Percentiles rank a stretch among this genome's conserved stretches.
phyloP scores from a whole-genome alignment of 2,113 vertebrate species.

The Serinus canaria region DNA sequence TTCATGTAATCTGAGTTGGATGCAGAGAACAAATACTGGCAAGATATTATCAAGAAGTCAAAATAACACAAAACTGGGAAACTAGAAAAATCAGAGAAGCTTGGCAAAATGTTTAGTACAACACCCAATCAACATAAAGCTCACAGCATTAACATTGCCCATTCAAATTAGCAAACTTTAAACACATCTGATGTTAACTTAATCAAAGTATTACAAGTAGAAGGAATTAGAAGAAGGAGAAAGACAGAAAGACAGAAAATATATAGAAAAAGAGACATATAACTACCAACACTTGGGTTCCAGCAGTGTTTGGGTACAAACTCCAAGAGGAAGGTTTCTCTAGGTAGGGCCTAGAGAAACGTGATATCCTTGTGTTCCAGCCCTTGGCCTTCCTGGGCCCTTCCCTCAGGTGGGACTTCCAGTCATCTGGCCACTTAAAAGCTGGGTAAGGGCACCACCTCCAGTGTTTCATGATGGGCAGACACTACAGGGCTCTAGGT shows the following conservation, averaged over 20 bases:
- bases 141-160: background rate
- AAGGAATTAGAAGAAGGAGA: background rate
- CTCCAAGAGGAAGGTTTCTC: background rate
- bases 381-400: background rate
- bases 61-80: background rate
- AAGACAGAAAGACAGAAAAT: background rate
- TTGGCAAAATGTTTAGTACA: background rate
- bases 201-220: background rate
- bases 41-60: background rate
- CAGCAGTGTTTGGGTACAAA: rapidly evolving
- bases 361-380: rapidly evolving
- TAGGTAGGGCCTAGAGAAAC: background rate
- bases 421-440: background rate
- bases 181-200: background rate
- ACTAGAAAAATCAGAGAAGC: background rate
- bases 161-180: background rate
- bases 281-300: background rate
- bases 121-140: background rate
- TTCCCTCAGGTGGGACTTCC: background rate
- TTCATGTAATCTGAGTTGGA: background rate
- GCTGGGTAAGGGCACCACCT: background rate
- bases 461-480: background rate
- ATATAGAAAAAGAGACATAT: background rate
- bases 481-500: rapidly evolving
- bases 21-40: background rate